Percentiles rank a stretch among this genome's conserved stretches.
Conservation (phyloP, 2,113 vertebrate genomes). For the Lampris megalopsis region DNA sequence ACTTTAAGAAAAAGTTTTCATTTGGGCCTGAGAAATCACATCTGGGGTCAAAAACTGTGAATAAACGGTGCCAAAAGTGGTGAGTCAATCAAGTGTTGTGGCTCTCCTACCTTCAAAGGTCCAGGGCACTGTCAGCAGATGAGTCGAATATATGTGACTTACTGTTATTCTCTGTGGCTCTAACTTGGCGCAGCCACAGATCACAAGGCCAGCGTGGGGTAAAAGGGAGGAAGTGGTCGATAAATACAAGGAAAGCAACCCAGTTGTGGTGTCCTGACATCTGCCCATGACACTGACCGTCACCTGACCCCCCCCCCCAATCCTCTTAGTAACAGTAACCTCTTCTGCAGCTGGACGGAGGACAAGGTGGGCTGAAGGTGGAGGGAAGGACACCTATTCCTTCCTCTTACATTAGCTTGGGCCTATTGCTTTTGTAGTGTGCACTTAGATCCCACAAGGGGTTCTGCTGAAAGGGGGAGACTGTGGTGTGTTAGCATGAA, state of each 20-base stretch:
- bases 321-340: constrained; percentile 49
- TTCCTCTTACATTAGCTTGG: constrained; percentile 66
- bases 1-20: too few relatives aligned
- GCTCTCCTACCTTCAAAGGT: background rate
- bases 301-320: constrained; percentile 36
- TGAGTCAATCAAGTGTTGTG: constrained; percentile 50
- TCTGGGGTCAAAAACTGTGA: constrained; percentile 23
- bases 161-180: constrained; percentile 36
- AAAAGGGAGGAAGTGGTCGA: constrained; percentile 55
- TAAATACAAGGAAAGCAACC: constrained; percentile 43
- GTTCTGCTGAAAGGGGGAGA: background rate
- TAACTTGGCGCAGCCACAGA: constrained; percentile 24
- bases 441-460: constrained; percentile 9
- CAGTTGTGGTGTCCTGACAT: constrained; percentile 49
- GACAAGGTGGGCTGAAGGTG: constrained; percentile 1
- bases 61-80: constrained; percentile 58
- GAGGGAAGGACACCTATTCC: constrained; percentile 43
- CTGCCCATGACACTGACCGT: constrained; percentile 38
- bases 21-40: constrained; percentile 1
- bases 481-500: background rate
- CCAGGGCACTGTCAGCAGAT: constrained; percentile 55
- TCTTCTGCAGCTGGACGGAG: constrained; percentile 46
- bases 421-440: constrained; percentile 34
- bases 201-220: constrained; percentile 53
- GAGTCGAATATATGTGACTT: constrained; percentile 20